Percentiles rank a stretch among this genome's conserved stretches.
phyloP scores from a whole-genome alignment of 2,888 invertebrate genomes.

The Leptura quadrifasciata region DNA sequence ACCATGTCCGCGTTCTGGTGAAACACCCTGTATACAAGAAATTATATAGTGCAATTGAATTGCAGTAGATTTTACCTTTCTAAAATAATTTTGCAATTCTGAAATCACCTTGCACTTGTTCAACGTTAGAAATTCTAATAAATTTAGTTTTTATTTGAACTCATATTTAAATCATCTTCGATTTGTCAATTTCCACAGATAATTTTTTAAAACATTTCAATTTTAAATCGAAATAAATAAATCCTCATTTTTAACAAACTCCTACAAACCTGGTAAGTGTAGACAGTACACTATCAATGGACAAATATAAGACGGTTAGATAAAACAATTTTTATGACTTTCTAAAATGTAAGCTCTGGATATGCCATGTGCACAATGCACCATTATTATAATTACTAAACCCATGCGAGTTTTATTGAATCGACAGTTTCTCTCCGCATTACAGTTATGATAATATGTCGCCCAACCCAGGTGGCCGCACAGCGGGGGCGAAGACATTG shows the following conservation, averaged over 20 bases:
- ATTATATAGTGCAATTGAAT: too few relatives aligned
- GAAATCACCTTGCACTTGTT: too few relatives aligned
- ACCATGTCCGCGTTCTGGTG: too few relatives aligned
- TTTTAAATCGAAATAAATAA: background rate
- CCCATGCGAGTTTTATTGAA: constrained; percentile 15
- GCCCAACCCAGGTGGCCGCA: constrained; percentile 42
- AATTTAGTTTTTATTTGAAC: background rate
- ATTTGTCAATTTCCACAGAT: background rate
- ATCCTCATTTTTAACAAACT: too few relatives aligned
- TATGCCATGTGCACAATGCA: constrained; percentile 24
- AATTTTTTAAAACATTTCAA: background rate
- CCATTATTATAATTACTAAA: constrained; percentile 16
- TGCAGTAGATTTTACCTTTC: too few relatives aligned
- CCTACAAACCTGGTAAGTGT: too few relatives aligned
- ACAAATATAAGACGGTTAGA: background rate
- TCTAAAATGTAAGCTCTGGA: background rate
- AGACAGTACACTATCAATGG: too few relatives aligned
- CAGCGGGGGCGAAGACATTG: constrained; percentile 46
- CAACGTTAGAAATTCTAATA: too few relatives aligned
- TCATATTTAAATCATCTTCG: background rate
- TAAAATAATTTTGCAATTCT: too few relatives aligned
- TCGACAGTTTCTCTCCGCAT: constrained; percentile 25
- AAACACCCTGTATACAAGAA: too few relatives aligned
- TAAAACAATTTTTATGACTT: background rate
- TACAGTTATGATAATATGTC: constrained; percentile 35